Conservation (phyloP, 2,797 vertebrate species). For the Capromys pilorides region DNA sequence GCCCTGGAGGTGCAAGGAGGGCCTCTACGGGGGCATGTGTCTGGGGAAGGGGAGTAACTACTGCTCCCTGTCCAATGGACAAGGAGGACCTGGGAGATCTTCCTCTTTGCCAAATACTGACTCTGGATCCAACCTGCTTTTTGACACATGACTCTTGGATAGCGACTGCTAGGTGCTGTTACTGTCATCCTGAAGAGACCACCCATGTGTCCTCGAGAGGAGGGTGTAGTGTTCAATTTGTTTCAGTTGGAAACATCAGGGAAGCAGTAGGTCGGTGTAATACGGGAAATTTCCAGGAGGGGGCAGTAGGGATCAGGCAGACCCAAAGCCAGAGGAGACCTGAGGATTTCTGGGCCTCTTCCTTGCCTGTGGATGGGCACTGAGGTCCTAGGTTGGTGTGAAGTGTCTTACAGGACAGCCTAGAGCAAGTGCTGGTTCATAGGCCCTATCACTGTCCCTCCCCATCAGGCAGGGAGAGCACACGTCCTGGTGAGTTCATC, state of each 20-base stretch:
- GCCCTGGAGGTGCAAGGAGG: neutral
- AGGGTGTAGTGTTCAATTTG: neutral
- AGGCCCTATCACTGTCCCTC: neutral
- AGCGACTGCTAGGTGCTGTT: neutral
- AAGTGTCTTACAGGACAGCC: neutral
- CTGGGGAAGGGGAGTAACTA: neutral
- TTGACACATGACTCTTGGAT: neutral
- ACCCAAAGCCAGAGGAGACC: neutral
- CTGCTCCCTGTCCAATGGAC: neutral
- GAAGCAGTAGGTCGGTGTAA: neutral
- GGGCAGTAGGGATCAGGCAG: neutral
- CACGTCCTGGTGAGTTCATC: neutral
- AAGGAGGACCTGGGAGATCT: accelerated
- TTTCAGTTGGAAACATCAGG: neutral
- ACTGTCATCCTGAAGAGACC: neutral
- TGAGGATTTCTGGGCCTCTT: neutral
- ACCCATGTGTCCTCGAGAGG: accelerated
- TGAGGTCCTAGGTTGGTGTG: neutral
- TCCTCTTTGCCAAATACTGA: neutral
- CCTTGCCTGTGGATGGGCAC: neutral
- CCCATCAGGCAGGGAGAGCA: neutral
- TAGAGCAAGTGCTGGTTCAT: neutral
- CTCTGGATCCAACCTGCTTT: neutral
- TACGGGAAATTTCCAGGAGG: constrained; percentile 59
- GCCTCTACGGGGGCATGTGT: accelerated